Percentiles rank a stretch among this genome's conserved stretches.
phyloP scores from a whole-genome alignment of 2,888 invertebrate genomes.

The Chamaedrilus cognettii region DNA sequence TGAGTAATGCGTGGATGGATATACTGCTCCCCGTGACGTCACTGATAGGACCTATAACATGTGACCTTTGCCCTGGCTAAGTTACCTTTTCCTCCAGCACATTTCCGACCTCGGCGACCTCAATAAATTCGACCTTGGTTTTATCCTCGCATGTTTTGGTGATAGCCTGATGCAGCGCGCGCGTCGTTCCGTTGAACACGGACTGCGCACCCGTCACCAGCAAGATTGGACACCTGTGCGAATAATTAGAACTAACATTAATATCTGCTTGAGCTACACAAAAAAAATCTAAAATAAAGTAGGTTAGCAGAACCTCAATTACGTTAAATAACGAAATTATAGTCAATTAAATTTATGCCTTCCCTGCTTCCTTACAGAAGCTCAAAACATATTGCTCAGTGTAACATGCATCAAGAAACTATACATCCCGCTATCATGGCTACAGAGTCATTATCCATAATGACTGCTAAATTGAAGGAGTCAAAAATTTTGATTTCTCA shows the following conservation, averaged over 20 bases:
- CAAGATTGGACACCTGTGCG: slow-evolving; percentile 61
- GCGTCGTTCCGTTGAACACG: slow-evolving; percentile 74
- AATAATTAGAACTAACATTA: neutral
- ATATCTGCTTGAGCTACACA: neutral
- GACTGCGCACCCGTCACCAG: slow-evolving; percentile 70
- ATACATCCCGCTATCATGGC: too few relatives aligned
- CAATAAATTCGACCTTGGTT: slow-evolving; percentile 79
- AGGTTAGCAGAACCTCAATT: neutral
- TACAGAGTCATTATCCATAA: too few relatives aligned
- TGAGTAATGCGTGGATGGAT: neutral
- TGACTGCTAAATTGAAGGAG: neutral
- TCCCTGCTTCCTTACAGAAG: too few relatives aligned
- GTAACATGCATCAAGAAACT: neutral
- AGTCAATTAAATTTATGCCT: too few relatives aligned
- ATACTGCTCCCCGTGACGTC: slow-evolving; percentile 41
- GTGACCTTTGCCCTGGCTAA: too few relatives aligned
- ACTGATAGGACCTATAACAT: too few relatives aligned
- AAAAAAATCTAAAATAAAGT: neutral
- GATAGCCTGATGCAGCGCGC: slow-evolving; percentile 57
- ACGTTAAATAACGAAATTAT: neutral
- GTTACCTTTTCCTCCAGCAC: slow-evolving; percentile 78
- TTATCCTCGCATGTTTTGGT: slow-evolving; percentile 65
- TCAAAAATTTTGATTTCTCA: neutral
- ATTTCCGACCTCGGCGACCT: slow-evolving; percentile 82
- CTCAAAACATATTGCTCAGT: too few relatives aligned